phyloP scores from a whole-genome alignment of 2,797 vertebrate species.

The Cossypha caffra region DNA sequence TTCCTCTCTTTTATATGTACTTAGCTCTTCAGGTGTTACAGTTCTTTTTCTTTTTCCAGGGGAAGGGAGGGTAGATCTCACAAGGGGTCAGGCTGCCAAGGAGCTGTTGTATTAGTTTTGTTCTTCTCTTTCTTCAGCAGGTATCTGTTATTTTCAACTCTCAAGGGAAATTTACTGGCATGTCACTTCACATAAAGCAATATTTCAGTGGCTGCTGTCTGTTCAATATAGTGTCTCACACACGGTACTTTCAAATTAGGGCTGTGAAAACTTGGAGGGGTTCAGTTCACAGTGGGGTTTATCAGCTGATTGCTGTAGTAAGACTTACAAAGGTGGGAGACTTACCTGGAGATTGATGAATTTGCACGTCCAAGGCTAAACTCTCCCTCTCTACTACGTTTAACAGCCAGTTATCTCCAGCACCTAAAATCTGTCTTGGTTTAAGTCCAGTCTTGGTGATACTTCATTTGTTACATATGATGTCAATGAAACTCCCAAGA shows the following conservation, averaged over 20 bases:
- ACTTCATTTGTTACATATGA: background rate
- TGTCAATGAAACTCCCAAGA: background rate
- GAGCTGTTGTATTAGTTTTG: constrained; percentile 29
- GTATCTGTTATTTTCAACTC: constrained; percentile 33
- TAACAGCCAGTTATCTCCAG: background rate
- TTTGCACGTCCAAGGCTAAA: background rate
- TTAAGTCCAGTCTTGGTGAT: background rate
- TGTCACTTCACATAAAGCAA: constrained; percentile 51
- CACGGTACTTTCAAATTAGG: constrained; percentile 7
- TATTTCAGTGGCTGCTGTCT: constrained; percentile 28
- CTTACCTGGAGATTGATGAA: background rate
- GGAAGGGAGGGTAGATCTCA: background rate
- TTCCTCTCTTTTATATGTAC: constrained; percentile 51
- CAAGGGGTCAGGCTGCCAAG: constrained; percentile 29
- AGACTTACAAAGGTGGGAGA: background rate
- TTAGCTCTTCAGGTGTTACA: constrained; percentile 17
- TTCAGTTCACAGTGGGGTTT: background rate
- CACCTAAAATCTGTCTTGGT: background rate
- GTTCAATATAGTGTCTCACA: constrained; percentile 6
- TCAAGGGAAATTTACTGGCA: constrained; percentile 13
- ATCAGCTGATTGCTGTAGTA: background rate
- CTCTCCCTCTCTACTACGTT: background rate
- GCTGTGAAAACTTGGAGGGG: background rate
- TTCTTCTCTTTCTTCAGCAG: constrained; percentile 17
- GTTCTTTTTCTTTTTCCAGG: constrained; percentile 39